Base-by-base conservation (phyloP, 2,888 invertebrate genomes). In the Callinectes sapidus region DNA sequence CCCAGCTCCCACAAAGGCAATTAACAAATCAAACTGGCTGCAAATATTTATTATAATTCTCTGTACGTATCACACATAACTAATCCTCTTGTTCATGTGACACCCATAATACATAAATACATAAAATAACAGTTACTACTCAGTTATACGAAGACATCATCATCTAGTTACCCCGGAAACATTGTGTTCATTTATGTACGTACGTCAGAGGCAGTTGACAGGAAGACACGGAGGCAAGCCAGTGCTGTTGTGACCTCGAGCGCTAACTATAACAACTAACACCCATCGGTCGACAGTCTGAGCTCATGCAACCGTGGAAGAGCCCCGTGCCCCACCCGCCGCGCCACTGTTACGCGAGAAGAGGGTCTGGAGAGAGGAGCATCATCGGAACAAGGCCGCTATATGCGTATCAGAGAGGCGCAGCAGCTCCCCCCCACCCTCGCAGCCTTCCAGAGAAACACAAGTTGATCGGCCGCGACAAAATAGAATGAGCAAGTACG, bases 41-140 rank as follows among this genome's bases (percentile, higher is more conserved):
- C 42, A 89, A 89, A 89, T 89, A 35, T 89, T 89, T 89, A 89
- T 89, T 89, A 77, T 89, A 89, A 89, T 66, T 66, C 42, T 89
- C 89, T 89, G 77, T 77, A 71, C 61, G 61, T 88, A 48, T 89
- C 71, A 89, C 77, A 89, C 89, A 89, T 48, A 89, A 42, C 71
- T 89, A 77, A 28, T 77, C n/a, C 81, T 81, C 35, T 35, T 81
- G 81, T 16, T 81, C 81, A 81, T 81, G 81, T 81, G 35, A 81
- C 81, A 81, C 81, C 35, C 81, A 81, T 81, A 71, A 71, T 81
- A 81, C 81, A 81, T 81, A 81, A 81, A 81, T 81, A 81, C 81
- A 81, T 81, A 81, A 81, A 81, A 81, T 81, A 81, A 81, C 81
- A 35, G 81, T 81, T 35, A 35, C 81, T 81, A 81, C 81, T 81